A percentile compares a stretch with the other conserved stretches of the same genome.
Evolutionary conservation across 1,140 invertebrate genomes (phyloP).

Genomic region (Cryptotermes secundus): DNA sequence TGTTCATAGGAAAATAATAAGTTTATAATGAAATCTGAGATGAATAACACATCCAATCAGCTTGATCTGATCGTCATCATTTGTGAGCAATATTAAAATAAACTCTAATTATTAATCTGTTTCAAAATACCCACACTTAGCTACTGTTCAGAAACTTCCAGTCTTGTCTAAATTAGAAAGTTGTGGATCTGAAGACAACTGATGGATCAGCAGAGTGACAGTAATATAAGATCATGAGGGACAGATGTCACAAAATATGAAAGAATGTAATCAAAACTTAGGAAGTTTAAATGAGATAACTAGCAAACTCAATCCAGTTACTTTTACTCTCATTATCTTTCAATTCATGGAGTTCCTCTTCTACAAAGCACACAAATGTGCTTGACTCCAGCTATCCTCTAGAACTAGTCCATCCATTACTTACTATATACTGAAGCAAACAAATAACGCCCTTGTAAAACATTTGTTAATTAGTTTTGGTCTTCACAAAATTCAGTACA

Average conservation of each 20-base stretch:
- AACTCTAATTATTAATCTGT: not conserved
- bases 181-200: not conserved
- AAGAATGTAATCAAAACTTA: not conserved
- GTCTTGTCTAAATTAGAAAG: not conserved
- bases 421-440: not conserved
- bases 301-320: not conserved
- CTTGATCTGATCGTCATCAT: not conserved
- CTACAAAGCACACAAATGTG: not conserved
- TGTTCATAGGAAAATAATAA: not conserved
- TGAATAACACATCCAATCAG: not conserved
- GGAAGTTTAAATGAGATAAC: not conserved
- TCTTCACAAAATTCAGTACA: slow-evolving; percentile 8
- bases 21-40: not conserved
- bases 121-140: not conserved
- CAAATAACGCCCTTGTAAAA: not conserved
- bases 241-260: not conserved
- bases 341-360: not conserved
- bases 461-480: slow-evolving; percentile 21
- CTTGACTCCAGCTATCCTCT: not conserved
- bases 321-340: not conserved
- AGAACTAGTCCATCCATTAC: not conserved
- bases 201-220: not conserved
- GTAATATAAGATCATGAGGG: not conserved
- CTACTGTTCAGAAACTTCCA: not conserved
- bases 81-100: not conserved